Evolutionary conservation across 2,113 vertebrate genomes (phyloP), one percentile per base, ranked within the genome.

Genomic region (Crypturellus undulatus): DNA sequence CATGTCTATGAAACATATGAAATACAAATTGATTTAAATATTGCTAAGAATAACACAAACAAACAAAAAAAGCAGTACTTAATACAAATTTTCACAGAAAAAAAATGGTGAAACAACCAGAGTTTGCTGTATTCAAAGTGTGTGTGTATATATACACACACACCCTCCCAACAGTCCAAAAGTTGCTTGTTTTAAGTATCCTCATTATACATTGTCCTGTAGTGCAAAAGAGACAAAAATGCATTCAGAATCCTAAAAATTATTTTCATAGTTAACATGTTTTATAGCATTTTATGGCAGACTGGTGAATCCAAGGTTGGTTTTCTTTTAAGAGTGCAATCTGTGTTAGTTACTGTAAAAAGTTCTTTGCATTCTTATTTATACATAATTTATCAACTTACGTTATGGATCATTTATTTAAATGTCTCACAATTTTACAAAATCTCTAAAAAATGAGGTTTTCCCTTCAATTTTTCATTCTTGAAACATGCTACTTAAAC

Each of bases 221-320:
- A 96, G 97, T 97, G 96, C 96, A 94, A 92, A 86, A 92, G 79
- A 96, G 86, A 87, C 87, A 70, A 88, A 96, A 96, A 85, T 93
- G 93, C 86, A 94, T 97, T 96, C 94, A 81, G 95, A 96, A 95
- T 81, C 63, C 95, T 89, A 83, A 89, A 94, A 94, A 93, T 84
- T 86, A 96, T 90, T 94, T 88, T 95, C 85, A 69, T 69, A 86
- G 92, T 72, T 68, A 90, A 76, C 76, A 89, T 67, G 93, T 79
- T 92, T 94, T 95, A 96, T 96, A 96, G 96, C 96, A 96, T 95
- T 93, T 78, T 89, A 79, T 92, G 96, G 89, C 92, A 86, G 80
- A 87, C 63, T 80, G 79, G 72, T 42, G 0, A 67, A 92, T 93
- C 94, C 83, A 78, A 94, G 72, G 87, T 75, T 86, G 64, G 47